Conservation (phyloP, 2,113 vertebrate species). For the Petaurus breviceps region DNA sequence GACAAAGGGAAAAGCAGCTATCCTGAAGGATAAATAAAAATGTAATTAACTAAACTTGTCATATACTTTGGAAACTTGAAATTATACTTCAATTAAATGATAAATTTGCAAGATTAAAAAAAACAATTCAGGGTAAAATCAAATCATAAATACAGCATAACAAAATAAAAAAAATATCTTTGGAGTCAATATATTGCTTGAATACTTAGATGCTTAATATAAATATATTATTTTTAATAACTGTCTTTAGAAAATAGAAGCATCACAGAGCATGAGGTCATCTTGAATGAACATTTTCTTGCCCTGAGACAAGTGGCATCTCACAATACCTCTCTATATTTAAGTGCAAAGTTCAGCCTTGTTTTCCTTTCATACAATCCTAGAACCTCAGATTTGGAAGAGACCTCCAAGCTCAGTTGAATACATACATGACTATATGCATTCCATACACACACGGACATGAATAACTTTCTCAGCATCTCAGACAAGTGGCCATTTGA, state of each 20-base stretch:
- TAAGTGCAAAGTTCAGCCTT: neutral
- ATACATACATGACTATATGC: neutral
- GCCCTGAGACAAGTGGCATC: neutral
- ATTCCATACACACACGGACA: neutral
- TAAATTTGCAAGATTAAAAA: slow-evolving; percentile 56
- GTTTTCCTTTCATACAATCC: neutral
- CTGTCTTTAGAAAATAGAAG: neutral
- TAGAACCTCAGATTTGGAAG: neutral
- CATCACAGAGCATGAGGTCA: neutral
- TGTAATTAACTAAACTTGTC: slow-evolving; percentile 54
- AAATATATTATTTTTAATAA: neutral
- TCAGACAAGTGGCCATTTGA: neutral
- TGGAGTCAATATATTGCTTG: neutral
- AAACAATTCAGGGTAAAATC: slow-evolving; percentile 34
- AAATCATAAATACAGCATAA: slow-evolving; percentile 28
- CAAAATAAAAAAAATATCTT: slow-evolving; percentile 49
- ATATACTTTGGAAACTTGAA: slow-evolving; percentile 65
- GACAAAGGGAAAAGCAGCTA: neutral
- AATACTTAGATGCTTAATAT: neutral
- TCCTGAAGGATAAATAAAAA: slow-evolving; percentile 40
- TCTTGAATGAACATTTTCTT: neutral
- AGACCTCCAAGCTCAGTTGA: neutral
- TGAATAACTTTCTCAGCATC: neutral
- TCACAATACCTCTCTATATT: neutral
- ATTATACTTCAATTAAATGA: slow-evolving; percentile 61